Evolutionary conservation across 2,113 vertebrate genomes (phyloP).

Genomic region (Rhinolophus ferrumequinum): DNA sequence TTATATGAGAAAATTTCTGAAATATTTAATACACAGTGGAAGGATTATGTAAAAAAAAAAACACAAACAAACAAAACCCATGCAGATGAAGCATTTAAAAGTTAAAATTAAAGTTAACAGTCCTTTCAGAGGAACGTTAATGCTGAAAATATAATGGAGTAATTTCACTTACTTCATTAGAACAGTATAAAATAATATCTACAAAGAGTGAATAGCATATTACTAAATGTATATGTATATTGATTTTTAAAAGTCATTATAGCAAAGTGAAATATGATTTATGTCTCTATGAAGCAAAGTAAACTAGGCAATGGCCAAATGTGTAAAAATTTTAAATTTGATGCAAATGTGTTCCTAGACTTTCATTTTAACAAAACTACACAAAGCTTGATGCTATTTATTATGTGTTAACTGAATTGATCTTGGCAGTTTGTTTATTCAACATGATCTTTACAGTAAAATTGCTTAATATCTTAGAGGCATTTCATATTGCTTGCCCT

Average conservation of each 20-base stretch:
- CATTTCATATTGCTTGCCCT: background rate
- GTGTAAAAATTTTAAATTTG: background rate
- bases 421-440: slow-evolving; percentile 4
- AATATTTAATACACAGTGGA: background rate
- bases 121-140: background rate
- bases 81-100: background rate
- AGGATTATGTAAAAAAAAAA: background rate
- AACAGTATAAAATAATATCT: background rate
- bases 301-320: background rate
- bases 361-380: background rate
- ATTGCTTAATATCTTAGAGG: background rate
- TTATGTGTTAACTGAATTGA: background rate
- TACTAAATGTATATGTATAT: background rate
- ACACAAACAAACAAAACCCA: background rate
- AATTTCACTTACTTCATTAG: background rate
- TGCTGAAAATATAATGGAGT: background rate
- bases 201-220: background rate
- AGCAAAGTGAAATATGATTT: background rate
- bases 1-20: background rate
- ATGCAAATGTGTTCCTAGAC: background rate
- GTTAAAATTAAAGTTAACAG: background rate
- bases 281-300: background rate
- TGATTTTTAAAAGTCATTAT: background rate
- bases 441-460: background rate
- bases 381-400: background rate